These are phyloP conservation scores for Heterodera schachtii DNA, from an alignment of 1,140 invertebrate genomes.

Conservation along the genomic window DNA sequence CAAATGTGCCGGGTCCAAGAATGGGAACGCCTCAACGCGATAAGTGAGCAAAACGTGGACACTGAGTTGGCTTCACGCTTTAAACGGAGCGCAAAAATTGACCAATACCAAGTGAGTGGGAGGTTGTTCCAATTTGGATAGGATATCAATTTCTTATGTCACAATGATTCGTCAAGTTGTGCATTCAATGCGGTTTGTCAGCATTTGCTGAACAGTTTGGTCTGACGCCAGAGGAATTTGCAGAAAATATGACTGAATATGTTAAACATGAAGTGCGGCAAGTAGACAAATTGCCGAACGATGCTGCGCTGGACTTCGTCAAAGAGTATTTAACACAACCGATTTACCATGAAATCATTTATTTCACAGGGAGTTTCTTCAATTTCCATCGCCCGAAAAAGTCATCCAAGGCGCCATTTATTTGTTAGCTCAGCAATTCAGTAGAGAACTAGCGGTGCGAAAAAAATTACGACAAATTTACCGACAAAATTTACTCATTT, in stretches of 20 bases:
- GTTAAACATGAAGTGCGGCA: constrained; percentile 96
- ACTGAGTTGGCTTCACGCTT: constrained; percentile 72
- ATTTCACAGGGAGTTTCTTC: constrained; percentile 63
- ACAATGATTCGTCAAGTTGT: constrained; percentile 29
- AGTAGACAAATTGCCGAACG: constrained; percentile 73
- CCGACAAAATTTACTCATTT: constrained; percentile 83
- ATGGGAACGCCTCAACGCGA: constrained; percentile 41
- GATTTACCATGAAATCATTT: neutral
- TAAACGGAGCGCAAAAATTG: constrained; percentile 83
- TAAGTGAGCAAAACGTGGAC: constrained; percentile 67
- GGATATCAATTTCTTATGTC: neutral
- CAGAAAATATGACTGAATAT: constrained; percentile 86
- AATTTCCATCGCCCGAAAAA: constrained; percentile 61
- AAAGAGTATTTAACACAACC: constrained; percentile 29
- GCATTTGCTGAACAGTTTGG: constrained; percentile 75
- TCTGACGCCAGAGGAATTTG: constrained; percentile 90
- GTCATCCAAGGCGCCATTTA: constrained; percentile 79
- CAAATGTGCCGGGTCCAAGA: constrained; percentile 45
- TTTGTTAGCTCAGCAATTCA: constrained; percentile 90
- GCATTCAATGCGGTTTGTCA: constrained; percentile 54
- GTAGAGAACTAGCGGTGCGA: constrained; percentile 82
- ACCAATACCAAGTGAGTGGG: constrained; percentile 73
- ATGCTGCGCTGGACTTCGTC: constrained; percentile 47
- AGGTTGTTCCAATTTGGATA: constrained; percentile 5
- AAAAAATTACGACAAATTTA: constrained; percentile 84